Conservation (phyloP, 2,113 vertebrate genomes). For the Pristiophorus japonicus region DNA sequence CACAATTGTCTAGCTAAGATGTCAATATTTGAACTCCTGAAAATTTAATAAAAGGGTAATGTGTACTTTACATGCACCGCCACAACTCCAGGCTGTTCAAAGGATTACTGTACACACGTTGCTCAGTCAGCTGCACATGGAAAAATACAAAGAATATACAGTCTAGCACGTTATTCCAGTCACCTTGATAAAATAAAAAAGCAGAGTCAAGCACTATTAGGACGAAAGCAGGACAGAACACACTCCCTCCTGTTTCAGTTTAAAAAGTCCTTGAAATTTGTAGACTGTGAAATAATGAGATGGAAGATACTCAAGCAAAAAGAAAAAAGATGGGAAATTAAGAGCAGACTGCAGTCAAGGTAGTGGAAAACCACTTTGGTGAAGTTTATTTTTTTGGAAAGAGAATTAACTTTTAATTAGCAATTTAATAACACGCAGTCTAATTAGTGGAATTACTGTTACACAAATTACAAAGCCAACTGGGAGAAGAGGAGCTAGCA, state of each 20-base stretch:
- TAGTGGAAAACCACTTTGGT: not conserved
- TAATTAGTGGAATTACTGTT: slow-evolving; percentile 33
- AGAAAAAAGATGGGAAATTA: not conserved
- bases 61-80: not conserved
- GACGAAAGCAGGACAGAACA: not conserved
- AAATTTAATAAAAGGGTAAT: not conserved
- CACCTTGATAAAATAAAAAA: slow-evolving; percentile 15
- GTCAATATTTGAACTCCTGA: slow-evolving; percentile 24
- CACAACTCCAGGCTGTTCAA: not conserved
- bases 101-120: not conserved
- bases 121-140: not conserved
- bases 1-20: not conserved
- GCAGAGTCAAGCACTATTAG: not conserved
- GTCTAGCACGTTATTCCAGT: not conserved
- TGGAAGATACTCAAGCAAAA: not conserved
- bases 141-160: not conserved
- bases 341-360: not conserved
- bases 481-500: not conserved
- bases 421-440: not conserved
- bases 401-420: not conserved
- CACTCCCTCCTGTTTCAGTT: not conserved
- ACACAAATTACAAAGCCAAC: slow-evolving; percentile 26
- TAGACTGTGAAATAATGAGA: not conserved
- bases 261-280: not conserved
- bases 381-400: not conserved